phyloP scores from a whole-genome alignment of 2,888 invertebrate genomes.

The Ectemnius cavifrons region DNA sequence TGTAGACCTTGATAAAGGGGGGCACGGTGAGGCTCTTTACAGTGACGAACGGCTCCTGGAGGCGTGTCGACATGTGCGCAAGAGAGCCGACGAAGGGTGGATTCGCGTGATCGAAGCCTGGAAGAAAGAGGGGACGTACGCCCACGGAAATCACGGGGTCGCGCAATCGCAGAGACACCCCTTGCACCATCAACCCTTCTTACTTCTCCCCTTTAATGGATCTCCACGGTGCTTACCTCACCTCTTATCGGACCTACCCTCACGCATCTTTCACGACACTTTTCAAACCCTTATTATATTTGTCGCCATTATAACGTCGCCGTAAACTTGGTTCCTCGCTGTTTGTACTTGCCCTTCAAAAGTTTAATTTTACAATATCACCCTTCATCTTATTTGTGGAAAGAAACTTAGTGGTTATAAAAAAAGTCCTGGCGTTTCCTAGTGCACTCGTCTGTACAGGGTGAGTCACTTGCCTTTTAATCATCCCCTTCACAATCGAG shows the following conservation, averaged over 20 bases:
- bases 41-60: slow-evolving; percentile 64
- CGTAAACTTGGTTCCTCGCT: too few species aligned
- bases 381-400: too few species aligned
- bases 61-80: slow-evolving; percentile 69
- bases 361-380: too few species aligned
- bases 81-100: slow-evolving; percentile 60
- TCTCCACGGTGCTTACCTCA: slow-evolving; percentile 32
- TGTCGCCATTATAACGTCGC: too few species aligned
- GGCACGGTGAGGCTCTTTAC: slow-evolving; percentile 65
- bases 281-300: too few species aligned
- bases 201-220: slow-evolving; percentile 28
- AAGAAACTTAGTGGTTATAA: too few species aligned
- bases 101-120: slow-evolving; percentile 58
- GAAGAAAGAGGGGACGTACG: slow-evolving; percentile 42
- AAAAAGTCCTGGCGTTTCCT: too few species aligned
- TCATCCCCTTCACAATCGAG: too few species aligned
- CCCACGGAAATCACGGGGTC: slow-evolving; percentile 62
- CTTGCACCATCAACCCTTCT: background rate
- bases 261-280: background rate
- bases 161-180: slow-evolving; percentile 61
- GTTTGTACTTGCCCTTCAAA: too few species aligned
- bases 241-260: slow-evolving; percentile 30
- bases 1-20: slow-evolving; percentile 38
- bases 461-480: too few species aligned
- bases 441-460: too few species aligned